Conservation (phyloP, 1,140 invertebrate species). For the Microplitis mediator region DNA sequence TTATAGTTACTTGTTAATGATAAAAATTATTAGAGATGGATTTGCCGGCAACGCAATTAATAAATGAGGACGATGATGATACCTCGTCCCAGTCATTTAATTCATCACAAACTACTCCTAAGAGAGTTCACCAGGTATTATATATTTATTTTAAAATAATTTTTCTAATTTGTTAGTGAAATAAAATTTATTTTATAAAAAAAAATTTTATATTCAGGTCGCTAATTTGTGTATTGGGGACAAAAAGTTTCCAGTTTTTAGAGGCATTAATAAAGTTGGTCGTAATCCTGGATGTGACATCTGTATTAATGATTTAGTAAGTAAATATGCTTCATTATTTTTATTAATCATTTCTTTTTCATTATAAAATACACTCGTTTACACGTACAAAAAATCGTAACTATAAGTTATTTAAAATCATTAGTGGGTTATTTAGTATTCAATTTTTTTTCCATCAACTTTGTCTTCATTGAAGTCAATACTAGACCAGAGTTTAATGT, state of each 20-base stretch:
- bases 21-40: not conserved
- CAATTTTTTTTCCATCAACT: slow-evolving; percentile 17
- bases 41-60: not conserved
- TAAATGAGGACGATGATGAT: not conserved
- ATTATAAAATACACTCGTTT: not conserved
- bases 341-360: not conserved
- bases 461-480: slow-evolving; percentile 62
- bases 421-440: slow-evolving; percentile 9
- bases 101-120: not conserved
- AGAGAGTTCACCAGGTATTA: not conserved
- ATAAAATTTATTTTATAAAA: not conserved
- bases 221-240: slow-evolving; percentile 2
- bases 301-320: not conserved
- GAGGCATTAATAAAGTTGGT: slow-evolving; percentile 19
- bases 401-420: no score
- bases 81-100: not conserved
- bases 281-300: not conserved
- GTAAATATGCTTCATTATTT: not conserved
- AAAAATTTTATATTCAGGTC: slow-evolving; percentile 5
- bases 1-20: no score
- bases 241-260: not conserved
- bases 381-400: not conserved
- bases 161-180: not conserved
- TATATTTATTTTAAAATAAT: not conserved
- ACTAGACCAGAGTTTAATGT: slow-evolving; percentile 62